Evolutionary conservation across 92 coral and sea anemone genomes (phyloP), one percentile per base, ranked within the genome.

Genomic region (Epizoanthus rinbou): DNA sequence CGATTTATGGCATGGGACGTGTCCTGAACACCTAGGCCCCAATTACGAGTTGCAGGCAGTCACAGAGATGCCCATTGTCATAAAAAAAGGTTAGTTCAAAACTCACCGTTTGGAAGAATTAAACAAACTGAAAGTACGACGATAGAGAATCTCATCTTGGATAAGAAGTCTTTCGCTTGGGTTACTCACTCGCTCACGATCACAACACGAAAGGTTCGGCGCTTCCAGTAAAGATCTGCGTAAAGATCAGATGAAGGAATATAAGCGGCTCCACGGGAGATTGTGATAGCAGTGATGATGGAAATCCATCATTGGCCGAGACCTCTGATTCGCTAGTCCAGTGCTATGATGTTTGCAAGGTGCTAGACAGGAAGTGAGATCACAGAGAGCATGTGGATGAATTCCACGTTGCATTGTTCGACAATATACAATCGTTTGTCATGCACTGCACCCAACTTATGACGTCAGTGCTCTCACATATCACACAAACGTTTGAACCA

Each of bases 101-200:
- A 50, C 80, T 74, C 35, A 74, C 80, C 80, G 50, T 56, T 74
- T 1, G 56, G 80, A 43, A 74, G 64, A 52, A 56, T 45, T 64
- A 74, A 74, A 31, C 64, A 74, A 56, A 74, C 47, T 28, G 80
- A 74, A 74, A 74, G 80, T 43, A 56, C 64, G 23, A 74, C 45
- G 18, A 74, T 62, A 2, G 28, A 62, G 7, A 28, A 23, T 39
- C 11, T 74, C 80, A 74, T 74, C 59, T 56, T 74, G 65, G 35
- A 25, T 73, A 73, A 3, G 5, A 11, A 15, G 24, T 24, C 18
- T 10, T 74, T 11, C 15, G 7, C 56, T 13, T 6, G 76, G 16
- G 50, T 28, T 28, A 28, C 31, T 6, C 43, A 37, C 43, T 37
- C 43, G 43, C 43, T 37, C 43, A 37, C 43, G 43, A 37, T 28